These are phyloP conservation scores for Valencia hispanica DNA, from an alignment of 2,797 vertebrate genomes.

Conservation along the genomic window DNA sequence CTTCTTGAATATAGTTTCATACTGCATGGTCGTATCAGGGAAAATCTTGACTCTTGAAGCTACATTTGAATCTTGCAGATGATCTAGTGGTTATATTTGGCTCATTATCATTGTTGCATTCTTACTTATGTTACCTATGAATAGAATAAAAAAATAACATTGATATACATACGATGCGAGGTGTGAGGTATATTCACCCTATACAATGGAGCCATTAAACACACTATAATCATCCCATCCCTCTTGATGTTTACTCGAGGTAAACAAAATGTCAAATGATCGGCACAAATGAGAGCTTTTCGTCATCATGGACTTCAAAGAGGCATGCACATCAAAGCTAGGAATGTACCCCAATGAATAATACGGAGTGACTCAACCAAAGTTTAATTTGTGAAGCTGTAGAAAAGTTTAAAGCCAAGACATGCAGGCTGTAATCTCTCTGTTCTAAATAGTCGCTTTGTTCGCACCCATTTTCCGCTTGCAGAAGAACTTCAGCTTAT, in stretches of 20 bases:
- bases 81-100: not conserved
- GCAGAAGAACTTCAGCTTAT: not conserved
- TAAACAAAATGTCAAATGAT: not conserved
- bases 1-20: not conserved
- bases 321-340: slow-evolving; percentile 9
- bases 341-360: not conserved
- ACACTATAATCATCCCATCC: not conserved
- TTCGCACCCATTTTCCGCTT: slow-evolving; percentile 22
- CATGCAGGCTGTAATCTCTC: not conserved
- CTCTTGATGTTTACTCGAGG: not conserved
- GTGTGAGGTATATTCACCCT: not conserved
- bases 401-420: not conserved
- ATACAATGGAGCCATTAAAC: not conserved
- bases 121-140: not conserved
- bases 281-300: not conserved
- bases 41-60: not conserved
- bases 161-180: not conserved
- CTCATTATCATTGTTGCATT: not conserved
- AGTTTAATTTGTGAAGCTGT: slow-evolving; percentile 4
- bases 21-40: not conserved
- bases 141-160: not conserved
- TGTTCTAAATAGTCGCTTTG: slow-evolving; percentile 50
- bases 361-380: not conserved
- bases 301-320: slow-evolving; percentile 3
- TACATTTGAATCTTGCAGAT: not conserved